phyloP scores from a whole-genome alignment of 2,797 vertebrate species.

The Coreius guichenoti region DNA sequence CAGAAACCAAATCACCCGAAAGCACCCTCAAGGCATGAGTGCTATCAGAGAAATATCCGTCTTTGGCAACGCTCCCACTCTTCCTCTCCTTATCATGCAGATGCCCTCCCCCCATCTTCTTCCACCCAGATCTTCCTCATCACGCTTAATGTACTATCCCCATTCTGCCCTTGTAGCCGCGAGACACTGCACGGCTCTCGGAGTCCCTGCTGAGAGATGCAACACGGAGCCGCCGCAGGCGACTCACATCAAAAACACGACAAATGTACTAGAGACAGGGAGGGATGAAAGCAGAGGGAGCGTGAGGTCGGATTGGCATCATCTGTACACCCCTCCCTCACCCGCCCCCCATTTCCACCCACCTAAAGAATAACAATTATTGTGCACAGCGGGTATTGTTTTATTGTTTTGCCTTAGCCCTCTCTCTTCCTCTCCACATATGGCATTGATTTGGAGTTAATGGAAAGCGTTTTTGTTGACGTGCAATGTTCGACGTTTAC shows the following conservation, averaged over 20 bases:
- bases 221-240: conserved; percentile 52
- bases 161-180: conserved; percentile 49
- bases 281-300: conserved; percentile 19
- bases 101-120: conserved; percentile 44
- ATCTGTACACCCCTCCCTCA: conserved; percentile 45
- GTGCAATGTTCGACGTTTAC: not conserved
- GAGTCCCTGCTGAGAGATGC: conserved; percentile 57
- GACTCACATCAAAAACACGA: conserved; percentile 54
- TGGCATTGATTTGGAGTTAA: conserved; percentile 40
- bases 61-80: conserved; percentile 51
- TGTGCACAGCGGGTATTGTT: conserved; percentile 53
- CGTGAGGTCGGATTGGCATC: conserved; percentile 43
- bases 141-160: conserved; percentile 58
- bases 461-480: conserved; percentile 2
- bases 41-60: conserved; percentile 56
- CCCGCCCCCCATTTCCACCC: conserved; percentile 45
- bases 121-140: conserved; percentile 51
- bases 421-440: conserved; percentile 18
- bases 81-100: conserved; percentile 58
- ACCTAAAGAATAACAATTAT: conserved; percentile 55
- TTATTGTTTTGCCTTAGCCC: conserved; percentile 41
- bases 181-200: conserved; percentile 51
- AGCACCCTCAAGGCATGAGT: conserved; percentile 47
- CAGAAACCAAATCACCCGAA: conserved; percentile 48
- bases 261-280: conserved; percentile 24